These are phyloP conservation scores for Lerema accius DNA, from an alignment of 1,140 invertebrate genomes.

Conservation along the genomic window DNA sequence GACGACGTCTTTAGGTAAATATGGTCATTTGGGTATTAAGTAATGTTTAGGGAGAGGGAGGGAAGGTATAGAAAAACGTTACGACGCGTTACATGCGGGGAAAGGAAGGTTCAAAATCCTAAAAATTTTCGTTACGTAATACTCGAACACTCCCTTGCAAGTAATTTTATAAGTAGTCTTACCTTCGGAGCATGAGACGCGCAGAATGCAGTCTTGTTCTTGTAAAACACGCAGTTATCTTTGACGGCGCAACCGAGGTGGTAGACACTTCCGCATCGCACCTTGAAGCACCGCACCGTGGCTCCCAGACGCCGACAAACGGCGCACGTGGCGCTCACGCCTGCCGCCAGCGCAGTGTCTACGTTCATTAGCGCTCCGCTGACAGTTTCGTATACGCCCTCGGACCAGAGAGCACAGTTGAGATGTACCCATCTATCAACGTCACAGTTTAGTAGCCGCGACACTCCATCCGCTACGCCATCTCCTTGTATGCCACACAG, in stretches of 20 bases:
- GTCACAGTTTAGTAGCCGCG: conserved; percentile 96
- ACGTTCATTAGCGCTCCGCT: conserved; percentile 98
- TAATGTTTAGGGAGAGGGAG: no score
- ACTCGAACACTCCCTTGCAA: no score
- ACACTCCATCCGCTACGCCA: conserved; percentile 93
- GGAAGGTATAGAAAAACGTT: no score
- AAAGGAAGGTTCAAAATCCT: no score
- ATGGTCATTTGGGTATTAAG: no score
- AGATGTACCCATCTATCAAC: conserved; percentile 99
- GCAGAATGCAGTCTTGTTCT: conserved; percentile 98
- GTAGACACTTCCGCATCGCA: conserved; percentile 94
- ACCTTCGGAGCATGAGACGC: conserved; percentile 90
- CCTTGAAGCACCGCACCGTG: conserved; percentile 97
- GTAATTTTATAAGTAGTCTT: no score
- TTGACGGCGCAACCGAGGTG: conserved; percentile 98
- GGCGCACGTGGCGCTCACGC: conserved; percentile 90
- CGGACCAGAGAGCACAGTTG: conserved; percentile 99
- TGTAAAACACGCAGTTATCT: conserved; percentile 97
- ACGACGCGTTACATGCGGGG: no score
- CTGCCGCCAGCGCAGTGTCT: conserved; percentile 93
- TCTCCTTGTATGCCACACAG: conserved; percentile 97
- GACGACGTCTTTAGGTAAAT: no score
- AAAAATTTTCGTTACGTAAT: no score
- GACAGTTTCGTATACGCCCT: conserved; percentile 98
- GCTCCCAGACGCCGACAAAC: conserved; percentile 93